Evolutionary conservation across 2,113 vertebrate species (phyloP).

Genomic region (Mungos mungo): DNA sequence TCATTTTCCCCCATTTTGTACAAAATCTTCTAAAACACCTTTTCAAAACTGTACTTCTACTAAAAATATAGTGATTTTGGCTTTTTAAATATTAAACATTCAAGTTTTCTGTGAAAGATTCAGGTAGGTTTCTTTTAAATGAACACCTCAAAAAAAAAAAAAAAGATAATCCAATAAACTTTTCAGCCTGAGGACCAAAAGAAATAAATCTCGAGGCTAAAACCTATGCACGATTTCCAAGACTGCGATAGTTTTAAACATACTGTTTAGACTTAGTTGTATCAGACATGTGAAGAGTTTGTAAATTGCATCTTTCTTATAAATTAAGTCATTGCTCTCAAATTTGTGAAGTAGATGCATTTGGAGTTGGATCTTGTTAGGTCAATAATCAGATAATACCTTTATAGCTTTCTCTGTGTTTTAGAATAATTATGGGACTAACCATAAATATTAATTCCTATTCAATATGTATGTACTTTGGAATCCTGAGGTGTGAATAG

Average conservation of each 20-base stretch:
- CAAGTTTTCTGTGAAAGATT: background rate
- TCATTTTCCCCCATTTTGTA: background rate
- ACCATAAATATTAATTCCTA: conserved; percentile 82
- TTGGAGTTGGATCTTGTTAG: conserved; percentile 72
- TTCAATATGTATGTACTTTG: conserved; percentile 72
- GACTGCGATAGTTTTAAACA: conserved; percentile 26
- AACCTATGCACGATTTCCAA: conserved; percentile 38
- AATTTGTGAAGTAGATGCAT: conserved; percentile 63
- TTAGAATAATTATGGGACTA: conserved; percentile 77
- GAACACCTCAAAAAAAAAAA: background rate
- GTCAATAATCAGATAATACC: conserved; percentile 76
- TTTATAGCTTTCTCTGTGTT: conserved; percentile 59
- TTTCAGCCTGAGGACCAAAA: conserved; percentile 28
- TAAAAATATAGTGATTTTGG: background rate
- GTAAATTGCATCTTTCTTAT: conserved; percentile 52
- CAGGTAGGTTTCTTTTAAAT: conserved; percentile 19
- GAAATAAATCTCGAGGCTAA: conserved; percentile 43
- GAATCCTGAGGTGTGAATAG: conserved; percentile 80
- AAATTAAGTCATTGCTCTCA: conserved; percentile 67
- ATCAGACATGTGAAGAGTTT: background rate
- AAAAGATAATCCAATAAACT: conserved; percentile 32
- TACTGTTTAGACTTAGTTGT: conserved; percentile 4
- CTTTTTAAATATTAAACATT: conserved; percentile 19
- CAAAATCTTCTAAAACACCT: background rate
- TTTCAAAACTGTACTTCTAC: background rate